Conservation (phyloP, 2,888 invertebrate genomes). For the Callosobruchus maculatus region DNA sequence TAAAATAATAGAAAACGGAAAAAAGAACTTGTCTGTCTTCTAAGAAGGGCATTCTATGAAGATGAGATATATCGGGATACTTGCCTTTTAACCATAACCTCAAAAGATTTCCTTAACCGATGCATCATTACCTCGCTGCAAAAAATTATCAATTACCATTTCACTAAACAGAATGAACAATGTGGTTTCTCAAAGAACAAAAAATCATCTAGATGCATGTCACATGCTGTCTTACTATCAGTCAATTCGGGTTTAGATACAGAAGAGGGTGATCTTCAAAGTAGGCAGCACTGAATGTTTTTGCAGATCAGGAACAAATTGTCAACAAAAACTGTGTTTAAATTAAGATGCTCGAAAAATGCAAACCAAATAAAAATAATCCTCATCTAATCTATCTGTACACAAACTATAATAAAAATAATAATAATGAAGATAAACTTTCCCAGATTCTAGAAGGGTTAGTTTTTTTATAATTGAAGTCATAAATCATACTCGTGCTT, state of each 20-base stretch:
- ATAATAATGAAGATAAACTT: too few species aligned
- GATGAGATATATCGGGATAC: constrained; percentile 10
- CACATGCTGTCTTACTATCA: constrained; percentile 16
- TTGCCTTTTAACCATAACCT: constrained; percentile 28
- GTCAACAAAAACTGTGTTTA: not conserved
- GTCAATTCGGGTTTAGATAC: not conserved
- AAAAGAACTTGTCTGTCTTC: not conserved
- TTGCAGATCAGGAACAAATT: not conserved
- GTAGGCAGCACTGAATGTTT: not conserved
- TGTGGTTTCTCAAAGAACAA: constrained; percentile 13
- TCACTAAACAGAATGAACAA: constrained; percentile 5
- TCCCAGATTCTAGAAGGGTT: too few species aligned
- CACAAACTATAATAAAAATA: too few species aligned
- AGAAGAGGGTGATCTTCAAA: not conserved
- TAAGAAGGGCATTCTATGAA: not conserved
- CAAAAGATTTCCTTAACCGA: constrained; percentile 27
- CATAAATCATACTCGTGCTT: too few species aligned
- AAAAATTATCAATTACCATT: constrained; percentile 23
- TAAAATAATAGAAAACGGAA: not conserved
- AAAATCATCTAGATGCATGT: constrained; percentile 20
- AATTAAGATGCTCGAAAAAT: not conserved
- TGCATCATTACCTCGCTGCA: constrained; percentile 30
- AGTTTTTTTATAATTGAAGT: too few species aligned
- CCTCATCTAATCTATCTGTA: too few species aligned
- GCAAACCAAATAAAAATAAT: too few species aligned